A percentile compares a stretch with the other conserved stretches of the same genome.
Conservation (phyloP, 2,797 vertebrate genomes). For the Podarcis siculus region DNA sequence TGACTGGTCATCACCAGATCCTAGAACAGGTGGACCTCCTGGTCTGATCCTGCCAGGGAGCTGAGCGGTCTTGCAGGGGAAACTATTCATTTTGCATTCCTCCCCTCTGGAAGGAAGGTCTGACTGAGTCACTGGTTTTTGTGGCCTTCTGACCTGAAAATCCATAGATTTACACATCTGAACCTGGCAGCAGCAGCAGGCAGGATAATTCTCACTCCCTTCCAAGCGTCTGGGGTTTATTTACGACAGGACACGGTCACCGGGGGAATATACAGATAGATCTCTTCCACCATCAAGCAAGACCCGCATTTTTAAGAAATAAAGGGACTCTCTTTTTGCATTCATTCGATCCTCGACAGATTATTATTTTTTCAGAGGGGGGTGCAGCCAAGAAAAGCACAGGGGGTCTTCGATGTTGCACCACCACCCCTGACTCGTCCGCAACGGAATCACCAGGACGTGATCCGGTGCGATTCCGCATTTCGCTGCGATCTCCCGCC, state of each 20-base stretch:
- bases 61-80: neutral
- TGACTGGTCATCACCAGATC: neutral
- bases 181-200: neutral
- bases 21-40: too few relatives aligned
- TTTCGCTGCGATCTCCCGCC: neutral
- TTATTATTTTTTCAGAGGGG: accelerated
- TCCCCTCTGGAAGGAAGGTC: neutral
- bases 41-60: neutral
- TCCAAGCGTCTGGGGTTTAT: neutral
- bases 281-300: neutral
- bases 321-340: neutral
- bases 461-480: neutral
- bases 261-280: neutral
- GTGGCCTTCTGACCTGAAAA: neutral
- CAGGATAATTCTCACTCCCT: neutral
- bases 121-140: accelerated
- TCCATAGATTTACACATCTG: neutral
- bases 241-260: too few relatives aligned
- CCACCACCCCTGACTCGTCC: neutral
- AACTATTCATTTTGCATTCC: neutral
- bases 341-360: neutral
- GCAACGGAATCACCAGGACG: neutral
- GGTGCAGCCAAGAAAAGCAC: too few relatives aligned
- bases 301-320: neutral
- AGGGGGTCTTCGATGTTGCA: neutral